These are phyloP conservation scores for Propsilocerus akamusi DNA, from an alignment of 1,140 invertebrate species.

Conservation along the genomic window DNA sequence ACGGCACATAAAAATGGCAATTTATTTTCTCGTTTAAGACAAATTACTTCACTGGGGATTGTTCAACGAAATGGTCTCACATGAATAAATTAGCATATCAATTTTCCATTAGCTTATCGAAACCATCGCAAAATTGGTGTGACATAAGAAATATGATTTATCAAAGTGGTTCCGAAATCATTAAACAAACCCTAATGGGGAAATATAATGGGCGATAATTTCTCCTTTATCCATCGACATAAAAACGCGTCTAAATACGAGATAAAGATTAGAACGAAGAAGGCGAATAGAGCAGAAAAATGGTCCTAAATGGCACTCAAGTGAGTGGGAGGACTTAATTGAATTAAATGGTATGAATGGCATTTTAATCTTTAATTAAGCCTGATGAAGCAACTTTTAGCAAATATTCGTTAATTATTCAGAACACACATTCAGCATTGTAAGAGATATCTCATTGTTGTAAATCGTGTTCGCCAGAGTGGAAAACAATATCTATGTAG, in stretches of 20 bases:
- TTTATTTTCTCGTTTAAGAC: background rate
- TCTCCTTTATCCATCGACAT: conserved; percentile 1
- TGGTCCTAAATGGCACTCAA: background rate
- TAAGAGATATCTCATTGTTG: too few species aligned
- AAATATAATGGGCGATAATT: background rate
- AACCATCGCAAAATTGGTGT: background rate
- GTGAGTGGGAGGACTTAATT: background rate
- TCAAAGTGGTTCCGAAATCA: too few species aligned
- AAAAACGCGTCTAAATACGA: background rate
- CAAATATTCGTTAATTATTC: background rate
- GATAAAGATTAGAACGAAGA: background rate
- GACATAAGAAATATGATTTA: too few species aligned
- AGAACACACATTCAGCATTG: too few species aligned
- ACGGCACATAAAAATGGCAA: background rate
- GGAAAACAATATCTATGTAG: too few species aligned
- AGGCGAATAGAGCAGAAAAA: background rate
- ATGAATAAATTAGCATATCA: too few species aligned
- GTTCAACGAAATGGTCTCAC: too few species aligned
- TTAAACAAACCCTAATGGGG: background rate
- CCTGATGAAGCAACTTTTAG: conserved; percentile 1
- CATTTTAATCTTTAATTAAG: conserved; percentile 4
- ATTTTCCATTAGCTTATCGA: too few species aligned
- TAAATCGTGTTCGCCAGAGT: too few species aligned
- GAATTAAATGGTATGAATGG: background rate
- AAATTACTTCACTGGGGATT: background rate